These are phyloP conservation scores for Galaxias olidus DNA, from an alignment of 2,797 vertebrate genomes.

Conservation along the genomic window DNA sequence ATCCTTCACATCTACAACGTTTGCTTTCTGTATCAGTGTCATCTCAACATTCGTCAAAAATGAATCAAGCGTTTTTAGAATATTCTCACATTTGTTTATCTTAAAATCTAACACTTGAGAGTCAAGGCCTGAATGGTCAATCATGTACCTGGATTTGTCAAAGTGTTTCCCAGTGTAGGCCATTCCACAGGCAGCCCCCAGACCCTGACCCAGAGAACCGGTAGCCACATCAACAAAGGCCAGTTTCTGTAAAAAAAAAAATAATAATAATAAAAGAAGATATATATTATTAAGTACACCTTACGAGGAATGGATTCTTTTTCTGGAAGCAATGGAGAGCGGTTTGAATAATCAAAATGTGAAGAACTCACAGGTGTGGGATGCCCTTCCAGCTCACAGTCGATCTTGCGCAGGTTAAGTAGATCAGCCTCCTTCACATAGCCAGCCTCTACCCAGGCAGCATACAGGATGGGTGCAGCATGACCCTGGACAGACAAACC, in stretches of 20 bases:
- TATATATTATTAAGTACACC: no score
- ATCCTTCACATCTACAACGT: no score
- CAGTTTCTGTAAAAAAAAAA: conserved; percentile 77
- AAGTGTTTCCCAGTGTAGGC: conserved; percentile 90
- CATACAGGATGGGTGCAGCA: conserved; percentile 80
- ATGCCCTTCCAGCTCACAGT: conserved; percentile 81
- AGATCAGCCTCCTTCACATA: conserved; percentile 75
- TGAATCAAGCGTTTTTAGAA: no score
- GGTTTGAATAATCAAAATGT: not conserved
- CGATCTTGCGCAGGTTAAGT: conserved; percentile 79
- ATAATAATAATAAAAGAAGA: not conserved
- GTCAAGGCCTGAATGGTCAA: not conserved
- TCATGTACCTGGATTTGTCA: conserved; percentile 83
- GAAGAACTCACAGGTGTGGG: conserved; percentile 76
- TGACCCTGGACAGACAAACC: conserved; percentile 65
- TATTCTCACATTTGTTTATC: no score
- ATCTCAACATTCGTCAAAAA: no score
- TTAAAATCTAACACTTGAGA: not conserved
- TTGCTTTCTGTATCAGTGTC: no score
- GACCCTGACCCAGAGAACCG: conserved; percentile 87
- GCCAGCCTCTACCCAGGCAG: conserved; percentile 80
- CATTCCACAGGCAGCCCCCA: conserved; percentile 87
- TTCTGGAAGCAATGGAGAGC: no score
- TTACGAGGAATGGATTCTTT: no score
- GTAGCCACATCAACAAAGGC: conserved; percentile 85